Percentiles rank a stretch among this genome's conserved stretches.
These are phyloP conservation scores for Aphaenogaster ashmeadi DNA, from an alignment of 1,140 invertebrate genomes.

Conservation along the genomic window DNA sequence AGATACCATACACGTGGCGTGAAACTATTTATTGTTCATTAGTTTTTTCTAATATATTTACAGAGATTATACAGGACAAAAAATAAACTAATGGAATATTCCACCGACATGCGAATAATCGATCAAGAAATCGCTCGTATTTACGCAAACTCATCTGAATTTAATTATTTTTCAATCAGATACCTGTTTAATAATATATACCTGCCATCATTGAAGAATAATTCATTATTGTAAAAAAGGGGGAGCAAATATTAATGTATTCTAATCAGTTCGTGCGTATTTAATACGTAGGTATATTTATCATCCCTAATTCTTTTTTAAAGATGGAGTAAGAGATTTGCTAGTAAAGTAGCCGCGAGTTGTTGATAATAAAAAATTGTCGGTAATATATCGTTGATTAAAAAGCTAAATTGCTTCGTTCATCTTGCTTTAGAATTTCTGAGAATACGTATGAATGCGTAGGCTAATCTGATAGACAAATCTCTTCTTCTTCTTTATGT, in stretches of 20 bases:
- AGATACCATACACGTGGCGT: neutral
- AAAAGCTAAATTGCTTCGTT: neutral
- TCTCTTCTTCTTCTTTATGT: neutral
- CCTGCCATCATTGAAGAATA: neutral
- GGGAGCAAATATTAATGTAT: neutral
- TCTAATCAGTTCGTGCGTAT: neutral
- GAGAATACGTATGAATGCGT: neutral
- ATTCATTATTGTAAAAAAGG: neutral
- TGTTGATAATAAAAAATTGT: neutral
- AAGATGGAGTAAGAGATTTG: neutral
- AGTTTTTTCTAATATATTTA: neutral
- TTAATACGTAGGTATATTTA: neutral
- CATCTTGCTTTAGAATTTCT: neutral
- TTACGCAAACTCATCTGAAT: neutral
- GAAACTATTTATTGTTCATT: neutral
- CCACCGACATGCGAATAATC: neutral
- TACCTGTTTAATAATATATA: neutral
- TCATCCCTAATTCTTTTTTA: neutral
- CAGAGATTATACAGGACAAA: neutral
- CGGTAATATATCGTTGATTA: neutral
- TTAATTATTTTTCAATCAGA: neutral
- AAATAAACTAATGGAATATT: constrained; percentile 35
- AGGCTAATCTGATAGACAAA: neutral
- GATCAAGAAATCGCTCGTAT: neutral
- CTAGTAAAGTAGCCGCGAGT: neutral